Percentiles rank a stretch among this genome's conserved stretches.
Evolutionary conservation across 92 coral and sea anemone genomes (phyloP).

Genomic region (Bergia sp.): DNA sequence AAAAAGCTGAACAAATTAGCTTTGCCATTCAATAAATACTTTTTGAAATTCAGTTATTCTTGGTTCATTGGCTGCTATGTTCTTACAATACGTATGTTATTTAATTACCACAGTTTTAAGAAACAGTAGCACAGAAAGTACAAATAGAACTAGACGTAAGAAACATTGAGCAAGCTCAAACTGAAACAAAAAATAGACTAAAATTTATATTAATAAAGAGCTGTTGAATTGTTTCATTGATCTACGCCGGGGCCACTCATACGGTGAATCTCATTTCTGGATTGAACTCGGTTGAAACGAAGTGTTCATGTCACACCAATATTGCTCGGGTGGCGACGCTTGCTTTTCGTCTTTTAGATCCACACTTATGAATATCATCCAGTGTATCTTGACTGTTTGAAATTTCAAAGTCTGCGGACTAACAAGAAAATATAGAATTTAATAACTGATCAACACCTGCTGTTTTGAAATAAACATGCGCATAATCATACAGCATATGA

Average conservation of each 20-base stretch:
- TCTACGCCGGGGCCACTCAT: background rate
- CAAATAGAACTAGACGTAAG: background rate
- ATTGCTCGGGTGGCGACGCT: conserved; percentile 10
- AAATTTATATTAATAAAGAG: background rate
- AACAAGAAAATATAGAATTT: background rate
- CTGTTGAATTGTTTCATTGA: background rate
- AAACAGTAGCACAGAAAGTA: background rate
- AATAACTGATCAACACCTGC: background rate
- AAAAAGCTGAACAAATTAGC: too few relatives aligned
- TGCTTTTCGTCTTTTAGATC: conserved; percentile 12
- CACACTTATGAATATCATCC: conserved; percentile 16
- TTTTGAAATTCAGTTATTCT: background rate
- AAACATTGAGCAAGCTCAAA: background rate
- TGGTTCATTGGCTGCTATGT: background rate
- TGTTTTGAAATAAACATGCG: background rate
- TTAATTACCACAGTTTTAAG: background rate
- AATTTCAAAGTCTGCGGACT: conserved; percentile 44
- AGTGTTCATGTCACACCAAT: background rate
- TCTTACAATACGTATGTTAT: too few relatives aligned
- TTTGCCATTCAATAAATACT: too few relatives aligned
- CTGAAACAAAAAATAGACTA: background rate
- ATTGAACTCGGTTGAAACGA: background rate
- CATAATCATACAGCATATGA: background rate
- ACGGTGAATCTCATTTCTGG: background rate
- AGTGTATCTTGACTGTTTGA: conserved; percentile 42